These are phyloP conservation scores for Sardinella longiceps DNA, from an alignment of 2,797 vertebrate genomes.

Conservation along the genomic window DNA sequence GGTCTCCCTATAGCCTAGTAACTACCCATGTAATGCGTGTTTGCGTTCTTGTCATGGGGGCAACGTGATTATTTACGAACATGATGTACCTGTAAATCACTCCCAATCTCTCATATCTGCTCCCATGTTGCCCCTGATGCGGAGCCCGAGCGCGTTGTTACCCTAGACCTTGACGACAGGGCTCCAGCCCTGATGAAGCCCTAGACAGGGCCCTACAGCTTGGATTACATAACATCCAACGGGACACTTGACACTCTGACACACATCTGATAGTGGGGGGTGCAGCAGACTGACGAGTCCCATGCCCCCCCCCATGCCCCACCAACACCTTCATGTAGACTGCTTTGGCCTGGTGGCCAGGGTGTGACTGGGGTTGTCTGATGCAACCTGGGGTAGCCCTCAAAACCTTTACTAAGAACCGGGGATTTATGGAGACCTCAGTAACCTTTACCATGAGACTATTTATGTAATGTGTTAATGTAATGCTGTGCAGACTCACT, in stretches of 20 bases:
- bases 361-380: background rate
- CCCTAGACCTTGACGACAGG: conserved; percentile 2
- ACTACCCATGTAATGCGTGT: background rate
- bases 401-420: background rate
- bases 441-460: background rate
- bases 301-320: no score
- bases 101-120: background rate
- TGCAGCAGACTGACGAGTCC: background rate
- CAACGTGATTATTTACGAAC: background rate
- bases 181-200: conserved; percentile 32
- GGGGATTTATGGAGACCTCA: background rate
- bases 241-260: conserved; percentile 47
- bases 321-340: no score
- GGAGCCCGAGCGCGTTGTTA: background rate
- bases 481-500: background rate
- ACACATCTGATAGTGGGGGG: conserved; percentile 44
- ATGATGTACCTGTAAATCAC: background rate
- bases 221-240: conserved; percentile 51
- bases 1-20: background rate
- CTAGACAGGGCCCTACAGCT: background rate
- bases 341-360: background rate
- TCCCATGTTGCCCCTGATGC: background rate
- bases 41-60: background rate
- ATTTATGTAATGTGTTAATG: conserved; percentile 8
- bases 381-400: background rate